phyloP scores from a whole-genome alignment of 2,113 vertebrate genomes.

The Smithornis capensis region DNA sequence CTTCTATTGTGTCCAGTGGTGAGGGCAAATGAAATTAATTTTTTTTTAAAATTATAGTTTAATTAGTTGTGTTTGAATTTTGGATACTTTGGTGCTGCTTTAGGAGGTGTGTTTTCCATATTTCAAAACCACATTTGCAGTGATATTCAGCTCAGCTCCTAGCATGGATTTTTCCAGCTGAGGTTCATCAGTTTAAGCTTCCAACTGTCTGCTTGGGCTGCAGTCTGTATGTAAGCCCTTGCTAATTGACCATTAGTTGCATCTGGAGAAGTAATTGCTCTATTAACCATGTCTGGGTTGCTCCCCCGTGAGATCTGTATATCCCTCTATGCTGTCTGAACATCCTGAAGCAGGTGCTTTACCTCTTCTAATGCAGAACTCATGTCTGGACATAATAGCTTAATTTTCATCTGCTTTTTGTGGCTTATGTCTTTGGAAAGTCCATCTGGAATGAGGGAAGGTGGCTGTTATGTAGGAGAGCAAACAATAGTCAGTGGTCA shows the following conservation, averaged over 20 bases:
- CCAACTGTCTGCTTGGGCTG: background rate
- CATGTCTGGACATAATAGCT: background rate
- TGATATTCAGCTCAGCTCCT: background rate
- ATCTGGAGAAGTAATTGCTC: slow-evolving; percentile 46
- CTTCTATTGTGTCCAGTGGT: background rate
- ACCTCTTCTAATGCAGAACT: slow-evolving; percentile 2
- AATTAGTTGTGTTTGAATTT: background rate
- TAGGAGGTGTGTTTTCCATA: background rate
- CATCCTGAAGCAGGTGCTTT: slow-evolving; percentile 13
- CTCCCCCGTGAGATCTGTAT: background rate
- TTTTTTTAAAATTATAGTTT: background rate
- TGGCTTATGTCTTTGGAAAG: background rate
- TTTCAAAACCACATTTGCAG: background rate
- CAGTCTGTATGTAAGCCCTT: background rate
- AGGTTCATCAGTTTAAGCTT: background rate
- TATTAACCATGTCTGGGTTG: background rate
- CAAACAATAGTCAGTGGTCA: background rate
- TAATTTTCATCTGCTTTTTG: background rate
- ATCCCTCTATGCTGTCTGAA: background rate
- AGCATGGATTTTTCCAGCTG: background rate
- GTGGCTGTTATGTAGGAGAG: background rate
- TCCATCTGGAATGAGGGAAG: background rate
- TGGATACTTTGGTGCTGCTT: background rate
- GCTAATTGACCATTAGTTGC: slow-evolving; percentile 34
- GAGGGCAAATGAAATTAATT: background rate